Percentiles rank a stretch among this genome's conserved stretches.
Evolutionary conservation across 2,113 vertebrate species (phyloP).

Genomic region (Rhombomys opimus): DNA sequence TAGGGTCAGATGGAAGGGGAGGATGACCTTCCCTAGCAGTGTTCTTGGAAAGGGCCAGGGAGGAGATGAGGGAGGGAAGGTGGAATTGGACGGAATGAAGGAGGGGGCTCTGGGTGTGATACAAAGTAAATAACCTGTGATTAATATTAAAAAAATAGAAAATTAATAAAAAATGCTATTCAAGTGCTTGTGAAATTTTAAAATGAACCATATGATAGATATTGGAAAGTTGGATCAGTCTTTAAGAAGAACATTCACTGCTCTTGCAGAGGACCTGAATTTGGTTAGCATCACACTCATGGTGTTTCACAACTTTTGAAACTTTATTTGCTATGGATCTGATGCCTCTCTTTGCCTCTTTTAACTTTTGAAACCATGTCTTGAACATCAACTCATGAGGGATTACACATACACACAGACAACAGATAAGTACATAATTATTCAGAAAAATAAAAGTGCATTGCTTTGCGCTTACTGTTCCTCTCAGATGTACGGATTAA

Average conservation of each 20-base stretch:
- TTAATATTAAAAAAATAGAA: no score
- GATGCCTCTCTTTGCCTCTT: background rate
- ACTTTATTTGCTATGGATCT: background rate
- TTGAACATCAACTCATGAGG: background rate
- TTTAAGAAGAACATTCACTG: background rate
- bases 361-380: background rate
- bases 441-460: background rate
- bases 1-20: no score
- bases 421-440: background rate
- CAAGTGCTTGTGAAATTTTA: background rate
- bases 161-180: no score
- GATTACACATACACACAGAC: background rate
- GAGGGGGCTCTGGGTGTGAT: no score
- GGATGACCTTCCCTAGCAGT: no score
- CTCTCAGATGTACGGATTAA: background rate
- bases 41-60: no score
- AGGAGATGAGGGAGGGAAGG: no score
- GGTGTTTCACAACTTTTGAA: background rate
- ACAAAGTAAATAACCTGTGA: no score
- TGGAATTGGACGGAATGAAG: no score
- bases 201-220: background rate
- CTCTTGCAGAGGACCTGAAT: background rate
- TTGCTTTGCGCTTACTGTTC: background rate
- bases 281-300: background rate
- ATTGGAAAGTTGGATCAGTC: background rate